A percentile compares a stretch with the other conserved stretches of the same genome.
These are phyloP conservation scores for Eilema depressum DNA, from an alignment of 2,888 invertebrate genomes.

Conservation along the genomic window DNA sequence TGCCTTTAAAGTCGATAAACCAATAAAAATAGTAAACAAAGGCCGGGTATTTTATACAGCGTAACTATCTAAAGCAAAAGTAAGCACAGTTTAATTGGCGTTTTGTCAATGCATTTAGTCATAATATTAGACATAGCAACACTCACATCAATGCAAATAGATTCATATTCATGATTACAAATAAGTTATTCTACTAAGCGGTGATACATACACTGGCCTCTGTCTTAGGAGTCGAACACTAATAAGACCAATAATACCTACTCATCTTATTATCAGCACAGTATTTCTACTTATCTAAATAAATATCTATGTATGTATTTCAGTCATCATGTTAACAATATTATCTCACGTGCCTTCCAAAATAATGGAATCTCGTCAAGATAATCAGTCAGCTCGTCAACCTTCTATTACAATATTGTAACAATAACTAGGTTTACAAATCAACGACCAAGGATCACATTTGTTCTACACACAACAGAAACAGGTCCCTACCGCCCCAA, in stretches of 20 bases:
- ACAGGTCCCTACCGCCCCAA: background rate
- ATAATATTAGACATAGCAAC: background rate
- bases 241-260: background rate
- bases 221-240: background rate
- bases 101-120: background rate
- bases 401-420: background rate
- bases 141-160: background rate
- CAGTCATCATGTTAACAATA: background rate
- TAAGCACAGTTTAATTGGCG: background rate
- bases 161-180: background rate
- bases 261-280: background rate
- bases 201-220: background rate
- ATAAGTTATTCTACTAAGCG: background rate
- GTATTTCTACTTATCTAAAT: background rate
- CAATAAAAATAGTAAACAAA: background rate
- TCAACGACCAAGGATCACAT: background rate
- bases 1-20: background rate
- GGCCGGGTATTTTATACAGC: background rate
- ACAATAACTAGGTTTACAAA: background rate
- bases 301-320: background rate
- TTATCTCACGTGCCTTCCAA: background rate
- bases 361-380: background rate
- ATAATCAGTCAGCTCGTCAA: background rate
- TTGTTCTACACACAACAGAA: background rate
- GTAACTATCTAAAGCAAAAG: background rate